phyloP scores from a whole-genome alignment of 2,113 vertebrate species.

The Mionectes macconnelli region DNA sequence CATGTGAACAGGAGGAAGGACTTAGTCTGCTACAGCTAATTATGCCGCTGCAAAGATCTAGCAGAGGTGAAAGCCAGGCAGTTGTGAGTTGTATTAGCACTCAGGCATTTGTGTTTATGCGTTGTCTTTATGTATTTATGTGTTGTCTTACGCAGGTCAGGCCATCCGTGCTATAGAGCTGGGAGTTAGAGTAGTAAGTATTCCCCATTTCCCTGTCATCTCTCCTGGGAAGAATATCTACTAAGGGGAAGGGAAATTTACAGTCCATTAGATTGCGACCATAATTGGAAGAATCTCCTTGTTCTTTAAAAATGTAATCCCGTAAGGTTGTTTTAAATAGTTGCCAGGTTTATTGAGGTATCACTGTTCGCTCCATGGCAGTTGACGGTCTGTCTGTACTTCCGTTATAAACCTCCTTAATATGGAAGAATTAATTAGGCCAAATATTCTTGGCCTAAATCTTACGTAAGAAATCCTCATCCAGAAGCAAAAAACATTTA shows the following conservation, averaged over 20 bases:
- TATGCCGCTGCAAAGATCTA: background rate
- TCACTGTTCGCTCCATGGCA: background rate
- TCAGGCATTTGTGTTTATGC: background rate
- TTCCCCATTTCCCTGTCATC: background rate
- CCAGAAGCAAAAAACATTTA: background rate
- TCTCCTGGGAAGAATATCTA: background rate
- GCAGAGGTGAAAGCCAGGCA: background rate
- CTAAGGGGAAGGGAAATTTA: background rate
- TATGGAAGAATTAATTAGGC: background rate
- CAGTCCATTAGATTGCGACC: background rate
- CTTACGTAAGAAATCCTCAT: background rate
- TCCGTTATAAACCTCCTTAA: background rate
- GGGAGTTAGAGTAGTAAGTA: background rate
- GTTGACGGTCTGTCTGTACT: conserved; percentile 1
- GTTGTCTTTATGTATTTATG: no score
- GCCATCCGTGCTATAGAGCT: background rate
- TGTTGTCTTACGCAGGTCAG: background rate
- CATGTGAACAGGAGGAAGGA: background rate
- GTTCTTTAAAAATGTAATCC: background rate
- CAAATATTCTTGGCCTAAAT: background rate
- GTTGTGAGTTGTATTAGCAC: background rate
- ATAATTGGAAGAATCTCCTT: background rate
- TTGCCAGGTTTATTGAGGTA: background rate
- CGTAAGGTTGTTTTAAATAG: background rate
- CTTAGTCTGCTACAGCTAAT: background rate